Base-by-base conservation (phyloP, 2,797 vertebrate genomes). In the Rhinogobio ventralis region DNA sequence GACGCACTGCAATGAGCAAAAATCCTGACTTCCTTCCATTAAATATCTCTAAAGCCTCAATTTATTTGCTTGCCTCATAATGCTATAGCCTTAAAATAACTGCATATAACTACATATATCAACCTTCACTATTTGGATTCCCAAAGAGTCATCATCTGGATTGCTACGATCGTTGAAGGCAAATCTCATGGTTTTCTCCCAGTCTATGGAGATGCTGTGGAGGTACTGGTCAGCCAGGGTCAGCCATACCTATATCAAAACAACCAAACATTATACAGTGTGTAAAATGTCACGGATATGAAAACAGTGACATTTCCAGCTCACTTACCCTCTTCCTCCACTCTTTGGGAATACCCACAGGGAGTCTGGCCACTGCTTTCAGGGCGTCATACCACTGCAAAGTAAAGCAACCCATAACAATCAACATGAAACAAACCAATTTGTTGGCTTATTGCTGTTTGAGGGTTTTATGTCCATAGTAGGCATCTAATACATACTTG, bases 101-200 rank as follows among this genome's bases (percentile, higher is more conserved):
- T 6, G 28, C 5, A 25, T 66, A 20, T 3, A 55, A 62, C 20
- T 36, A 62, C 3, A 69, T 8, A 33, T 14, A 33, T 15, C 15
- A 67, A 89, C 89, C 83, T 99, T 99, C 85, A 99, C 98, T 73
- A 99, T 99, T 87, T 99, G 98, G 90, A 99, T 98, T 84, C 98
- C 98, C 90, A 99, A 97, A 1, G 97, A 99, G 90, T 99, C 98
- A 82, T 99, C 98, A 77, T 99, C 98, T 10, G 98, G 98, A 92
- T 99, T 99, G 90, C 98, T 99, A 76, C 97, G 97, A 90, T 99
- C 98, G 83, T 99, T 99, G 87, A 99, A 99, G 5, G 98, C 97
- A 84, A 99, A 99, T n/a, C 98, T 97, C 91, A 99, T 96, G 0
- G 98, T 99, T 95, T 99, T 99, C 88, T 99, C 98, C 98, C 98